Base-by-base conservation (phyloP, 2,113 vertebrate genomes). In the Patagioenas fasciata region DNA sequence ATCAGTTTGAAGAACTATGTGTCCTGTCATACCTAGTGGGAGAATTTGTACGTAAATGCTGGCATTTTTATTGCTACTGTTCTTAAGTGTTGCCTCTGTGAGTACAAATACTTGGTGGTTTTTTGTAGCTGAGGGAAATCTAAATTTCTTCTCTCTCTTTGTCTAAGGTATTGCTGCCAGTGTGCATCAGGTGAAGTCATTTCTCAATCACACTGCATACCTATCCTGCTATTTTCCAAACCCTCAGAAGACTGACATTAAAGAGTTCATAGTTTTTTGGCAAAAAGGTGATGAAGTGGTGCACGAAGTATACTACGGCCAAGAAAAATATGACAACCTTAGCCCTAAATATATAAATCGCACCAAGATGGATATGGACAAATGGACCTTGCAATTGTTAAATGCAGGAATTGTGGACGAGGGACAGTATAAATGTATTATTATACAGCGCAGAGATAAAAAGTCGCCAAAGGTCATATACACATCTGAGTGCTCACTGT, bases 191-290 rank as follows among this genome's bases (percentile, higher is more conserved):
- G 91, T 96, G 93, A 89, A 87, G 75, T 89, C 91, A 47, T 94
- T 95, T 94, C 91, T 97, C 70, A 92, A 93, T 66, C 95, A 97
- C 89, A 88, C 93, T 29, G 96, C 77, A 16, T 66, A 92, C n/a
- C 61, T 97, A 53, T 91, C 94, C 66, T 97, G 95, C 62, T 89
- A 60, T 70, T 96, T 97, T 54, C 9, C 78, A 79, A 96, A 95
- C 73, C 42, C 91, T 58, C 89, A 94, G 78, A 82, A 94, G 72
- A 87, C 18, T 47, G 93, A 93, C 2, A 0, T 66, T 20, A 75
- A 61, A 1, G 54, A 95, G 44, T 75, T 97, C 80, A 87, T 54
- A 53, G 36, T 94, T 69, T 96, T 96, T 85, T 97, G 96, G 96
- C 96, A 97, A 95, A 97, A 94, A 72, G 89, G 1, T 5, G 9